Conservation (phyloP, 2,888 invertebrate species). For the Ophonus ardosiacus region DNA sequence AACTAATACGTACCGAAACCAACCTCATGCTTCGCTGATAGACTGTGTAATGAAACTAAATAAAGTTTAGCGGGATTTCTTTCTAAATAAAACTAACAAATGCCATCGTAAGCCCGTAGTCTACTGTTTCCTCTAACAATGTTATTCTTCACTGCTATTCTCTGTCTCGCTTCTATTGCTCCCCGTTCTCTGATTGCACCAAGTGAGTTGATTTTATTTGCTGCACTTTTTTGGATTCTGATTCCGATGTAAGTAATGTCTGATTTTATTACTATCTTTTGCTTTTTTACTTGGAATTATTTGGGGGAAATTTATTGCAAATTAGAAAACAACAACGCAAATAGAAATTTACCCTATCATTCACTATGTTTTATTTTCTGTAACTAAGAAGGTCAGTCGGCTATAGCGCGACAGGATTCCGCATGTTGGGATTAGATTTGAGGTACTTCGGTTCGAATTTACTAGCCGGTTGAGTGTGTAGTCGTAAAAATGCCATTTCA, state of each 20-base stretch:
- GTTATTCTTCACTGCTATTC: slow-evolving; percentile 36
- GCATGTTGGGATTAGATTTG: background rate
- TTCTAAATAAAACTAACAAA: slow-evolving; percentile 54
- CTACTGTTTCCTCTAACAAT: slow-evolving; percentile 51
- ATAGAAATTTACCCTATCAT: background rate
- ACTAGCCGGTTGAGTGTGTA: background rate
- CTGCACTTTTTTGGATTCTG: slow-evolving; percentile 42
- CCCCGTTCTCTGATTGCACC: slow-evolving; percentile 5
- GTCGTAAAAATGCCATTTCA: too few species aligned
- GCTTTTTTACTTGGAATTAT: slow-evolving; percentile 13
- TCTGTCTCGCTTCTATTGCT: background rate
- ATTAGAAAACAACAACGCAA: slow-evolving; percentile 30
- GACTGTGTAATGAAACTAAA: slow-evolving; percentile 50
- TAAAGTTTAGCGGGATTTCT: slow-evolving; percentile 51
- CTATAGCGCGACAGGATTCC: background rate
- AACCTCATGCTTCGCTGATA: slow-evolving; percentile 16
- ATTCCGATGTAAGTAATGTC: slow-evolving; percentile 33
- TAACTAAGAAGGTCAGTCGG: background rate
- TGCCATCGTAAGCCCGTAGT: slow-evolving; percentile 47
- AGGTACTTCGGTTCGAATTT: background rate
- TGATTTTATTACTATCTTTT: background rate
- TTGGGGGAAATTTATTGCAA: slow-evolving; percentile 23
- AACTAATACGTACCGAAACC: too few species aligned
- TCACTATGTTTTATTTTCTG: too few species aligned
- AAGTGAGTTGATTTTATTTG: slow-evolving; percentile 31